These are phyloP conservation scores for Lycaon pictus DNA, from an alignment of 2,113 vertebrate genomes.

Conservation along the genomic window DNA sequence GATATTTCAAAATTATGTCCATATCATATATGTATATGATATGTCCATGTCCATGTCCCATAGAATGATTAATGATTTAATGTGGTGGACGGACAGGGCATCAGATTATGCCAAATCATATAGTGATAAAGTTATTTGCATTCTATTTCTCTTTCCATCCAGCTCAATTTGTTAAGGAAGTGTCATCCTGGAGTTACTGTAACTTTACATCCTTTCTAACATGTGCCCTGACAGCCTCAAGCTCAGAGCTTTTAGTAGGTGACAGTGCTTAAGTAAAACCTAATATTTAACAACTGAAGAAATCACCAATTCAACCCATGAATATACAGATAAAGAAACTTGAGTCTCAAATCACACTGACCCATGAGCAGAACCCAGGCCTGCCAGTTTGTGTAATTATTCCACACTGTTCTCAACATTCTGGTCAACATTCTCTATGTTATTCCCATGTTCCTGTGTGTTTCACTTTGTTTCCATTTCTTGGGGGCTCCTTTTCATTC, in stretches of 20 bases:
- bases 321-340: neutral
- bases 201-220: neutral
- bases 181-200: neutral
- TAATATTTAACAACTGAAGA: neutral
- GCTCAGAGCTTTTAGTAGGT: constrained; percentile 10
- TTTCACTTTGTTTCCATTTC: neutral
- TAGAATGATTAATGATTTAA: neutral
- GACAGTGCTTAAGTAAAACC: neutral
- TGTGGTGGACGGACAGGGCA: neutral
- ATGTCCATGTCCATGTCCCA: no score
- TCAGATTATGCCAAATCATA: neutral
- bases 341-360: neutral
- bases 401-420: neutral
- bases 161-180: neutral
- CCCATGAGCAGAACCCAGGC: neutral
- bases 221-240: neutral
- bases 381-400: neutral
- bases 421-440: neutral
- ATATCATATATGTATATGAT: neutral
- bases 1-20: neutral
- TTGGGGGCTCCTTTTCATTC: neutral
- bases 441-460: neutral
- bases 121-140: neutral
- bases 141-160: neutral
- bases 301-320: neutral